Percentiles rank a stretch among this genome's conserved stretches.
These are phyloP conservation scores for Liodrosophila aerea DNA, from an alignment of 2,888 invertebrate genomes.

Conservation along the genomic window DNA sequence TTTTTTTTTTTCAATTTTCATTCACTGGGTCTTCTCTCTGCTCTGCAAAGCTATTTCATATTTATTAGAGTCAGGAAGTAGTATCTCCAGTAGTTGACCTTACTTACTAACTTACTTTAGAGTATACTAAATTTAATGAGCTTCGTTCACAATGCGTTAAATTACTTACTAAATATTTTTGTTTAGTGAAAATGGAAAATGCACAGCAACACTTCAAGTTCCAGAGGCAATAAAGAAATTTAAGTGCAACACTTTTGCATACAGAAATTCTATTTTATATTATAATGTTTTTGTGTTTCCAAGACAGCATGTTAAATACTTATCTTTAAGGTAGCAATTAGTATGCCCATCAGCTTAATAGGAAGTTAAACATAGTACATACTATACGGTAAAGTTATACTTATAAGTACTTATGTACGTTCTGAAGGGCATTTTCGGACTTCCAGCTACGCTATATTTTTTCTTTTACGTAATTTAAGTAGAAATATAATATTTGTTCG, in stretches of 20 bases:
- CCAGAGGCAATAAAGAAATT: too few species aligned
- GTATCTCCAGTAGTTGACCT: background rate
- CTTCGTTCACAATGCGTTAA: conserved; percentile 18
- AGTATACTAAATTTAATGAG: conserved; percentile 26
- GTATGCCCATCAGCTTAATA: conserved; percentile 2
- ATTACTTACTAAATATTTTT: conserved; percentile 5
- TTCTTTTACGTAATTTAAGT: too few species aligned
- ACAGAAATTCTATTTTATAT: background rate
- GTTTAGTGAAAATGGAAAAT: background rate
- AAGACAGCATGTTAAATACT: conserved; percentile 28
- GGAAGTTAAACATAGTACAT: conserved; percentile 20
- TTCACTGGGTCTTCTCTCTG: too few species aligned
- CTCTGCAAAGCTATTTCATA: background rate
- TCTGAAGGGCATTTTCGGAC: background rate
- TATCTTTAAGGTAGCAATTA: conserved; percentile 40
- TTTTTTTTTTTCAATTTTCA: too few species aligned
- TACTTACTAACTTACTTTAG: background rate
- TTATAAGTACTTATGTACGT: too few species aligned
- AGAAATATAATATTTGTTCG: too few species aligned
- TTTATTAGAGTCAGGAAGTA: background rate
- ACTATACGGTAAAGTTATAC: too few species aligned
- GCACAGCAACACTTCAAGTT: too few species aligned
- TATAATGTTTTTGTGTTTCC: too few species aligned
- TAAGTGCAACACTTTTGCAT: background rate
- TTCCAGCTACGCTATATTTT: background rate